Percentiles rank a stretch among this genome's conserved stretches.
These are phyloP conservation scores for Kryptopterus vitreolus DNA, from an alignment of 2,797 vertebrate species.

Conservation along the genomic window DNA sequence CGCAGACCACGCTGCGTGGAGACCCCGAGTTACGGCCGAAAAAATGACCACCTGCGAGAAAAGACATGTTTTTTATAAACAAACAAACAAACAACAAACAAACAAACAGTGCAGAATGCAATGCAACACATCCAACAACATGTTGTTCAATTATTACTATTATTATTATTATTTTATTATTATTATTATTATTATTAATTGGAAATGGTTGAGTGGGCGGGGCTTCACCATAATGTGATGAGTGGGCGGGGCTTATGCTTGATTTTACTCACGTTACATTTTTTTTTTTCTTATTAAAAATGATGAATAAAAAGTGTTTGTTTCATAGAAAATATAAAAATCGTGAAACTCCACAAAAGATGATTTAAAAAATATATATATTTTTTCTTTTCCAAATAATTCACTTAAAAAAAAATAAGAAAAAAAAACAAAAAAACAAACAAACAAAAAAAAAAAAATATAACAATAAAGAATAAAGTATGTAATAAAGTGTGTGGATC, in stretches of 20 bases:
- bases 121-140: too few species aligned
- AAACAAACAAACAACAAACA: too few species aligned
- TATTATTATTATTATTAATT: too few species aligned
- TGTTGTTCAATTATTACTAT: too few species aligned
- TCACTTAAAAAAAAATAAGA: not conserved
- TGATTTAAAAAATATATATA: not conserved
- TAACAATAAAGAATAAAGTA: too few species aligned
- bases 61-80: not conserved
- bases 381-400: too few species aligned
- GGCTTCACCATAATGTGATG: not conserved
- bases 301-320: not conserved
- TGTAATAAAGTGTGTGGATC: too few species aligned
- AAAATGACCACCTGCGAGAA: slow-evolving; percentile 81
- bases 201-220: not conserved
- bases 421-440: too few species aligned
- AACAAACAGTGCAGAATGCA: too few species aligned
- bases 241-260: not conserved
- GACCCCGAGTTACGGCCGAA: slow-evolving; percentile 88
- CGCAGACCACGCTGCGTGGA: slow-evolving; percentile 83
- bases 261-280: not conserved
- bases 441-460: too few species aligned
- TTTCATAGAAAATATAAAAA: not conserved
- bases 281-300: too few species aligned
- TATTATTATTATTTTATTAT: too few species aligned
- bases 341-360: not conserved